Base-by-base conservation (phyloP, 2,797 vertebrate species). In the Geotrypetes seraphini region DNA sequence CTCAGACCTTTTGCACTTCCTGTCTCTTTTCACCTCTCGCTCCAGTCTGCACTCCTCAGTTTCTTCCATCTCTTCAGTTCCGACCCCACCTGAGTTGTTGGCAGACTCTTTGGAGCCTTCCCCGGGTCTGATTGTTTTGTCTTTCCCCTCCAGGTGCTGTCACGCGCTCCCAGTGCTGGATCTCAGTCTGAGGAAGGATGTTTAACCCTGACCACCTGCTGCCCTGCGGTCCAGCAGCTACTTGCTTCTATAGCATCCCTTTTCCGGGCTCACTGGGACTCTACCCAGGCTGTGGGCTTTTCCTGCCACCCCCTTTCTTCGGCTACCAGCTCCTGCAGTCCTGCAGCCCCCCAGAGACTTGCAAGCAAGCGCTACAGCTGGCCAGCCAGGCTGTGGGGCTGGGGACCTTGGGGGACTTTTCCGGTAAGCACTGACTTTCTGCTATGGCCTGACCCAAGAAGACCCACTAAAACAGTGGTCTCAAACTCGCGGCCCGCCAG, bases 281-380 rank as follows among this genome's bases (percentile, higher is more conserved):
- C n/a, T 60, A 31, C 5, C 28, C 27, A 11, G 16, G 51, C 19
- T 31, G 46, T 31, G 43, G 20, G 30, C 65, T 89, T 39, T 48
- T 87, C 32, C 62, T 86, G 28, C 83, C 85, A 0, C 63, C 81
- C 26, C 83, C 84, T 7, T 66, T 88, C 34, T 50, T 88, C 60
- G 83, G 72, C 71, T 84, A 85, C 3, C 81, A 85, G 47, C 53
- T 86, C 9, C 55, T 88, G 40, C 82, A 83, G 52, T 73, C 54
- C 57, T 85, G 75, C 52, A 63, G 84, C 35, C 85, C 79, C 32
- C 79, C 83, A 1, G 77, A 84, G 27, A 76, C 80, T 4, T 81
- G 79, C 60, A 86, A 87, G 51, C 75, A 82, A 19, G 66, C 81
- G 23, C 27, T 86, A 32, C 60, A 86, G 3, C 56, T 84, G 63